phyloP scores from a whole-genome alignment of 2,113 vertebrate species.

The Toxostoma redivivum region DNA sequence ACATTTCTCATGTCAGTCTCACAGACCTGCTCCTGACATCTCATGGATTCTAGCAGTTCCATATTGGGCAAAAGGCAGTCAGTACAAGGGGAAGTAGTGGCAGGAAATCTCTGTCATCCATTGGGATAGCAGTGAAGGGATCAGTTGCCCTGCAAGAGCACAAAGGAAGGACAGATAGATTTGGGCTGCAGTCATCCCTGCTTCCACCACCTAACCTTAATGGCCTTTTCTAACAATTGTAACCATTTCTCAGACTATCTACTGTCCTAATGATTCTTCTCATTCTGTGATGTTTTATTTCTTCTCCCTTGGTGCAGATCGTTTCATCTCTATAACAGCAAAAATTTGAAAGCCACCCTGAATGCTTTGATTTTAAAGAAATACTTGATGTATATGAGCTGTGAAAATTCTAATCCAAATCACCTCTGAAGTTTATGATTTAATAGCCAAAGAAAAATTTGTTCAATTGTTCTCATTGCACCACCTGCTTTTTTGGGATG shows the following conservation, averaged over 20 bases:
- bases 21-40: neutral
- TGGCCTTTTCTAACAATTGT: neutral
- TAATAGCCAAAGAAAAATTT: neutral
- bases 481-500: neutral
- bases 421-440: neutral
- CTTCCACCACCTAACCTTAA: neutral
- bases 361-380: conserved; percentile 16
- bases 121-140: neutral
- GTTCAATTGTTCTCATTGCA: neutral
- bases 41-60: neutral
- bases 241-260: neutral
- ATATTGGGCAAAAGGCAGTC: neutral
- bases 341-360: neutral
- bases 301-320: neutral
- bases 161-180: neutral
- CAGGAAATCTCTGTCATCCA: neutral
- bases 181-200: neutral
- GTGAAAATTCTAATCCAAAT: conserved; percentile 19
- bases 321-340: neutral
- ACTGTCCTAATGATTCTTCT: neutral
- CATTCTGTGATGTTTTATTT: neutral
- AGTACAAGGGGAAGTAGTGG: neutral
- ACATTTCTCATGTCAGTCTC: neutral
- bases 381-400: neutral
- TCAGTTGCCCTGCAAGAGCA: neutral